Evolutionary conservation across 2,888 invertebrate genomes (phyloP), one percentile per base, ranked within the genome.

Genomic region (Dasysyrphus tricinctus): DNA sequence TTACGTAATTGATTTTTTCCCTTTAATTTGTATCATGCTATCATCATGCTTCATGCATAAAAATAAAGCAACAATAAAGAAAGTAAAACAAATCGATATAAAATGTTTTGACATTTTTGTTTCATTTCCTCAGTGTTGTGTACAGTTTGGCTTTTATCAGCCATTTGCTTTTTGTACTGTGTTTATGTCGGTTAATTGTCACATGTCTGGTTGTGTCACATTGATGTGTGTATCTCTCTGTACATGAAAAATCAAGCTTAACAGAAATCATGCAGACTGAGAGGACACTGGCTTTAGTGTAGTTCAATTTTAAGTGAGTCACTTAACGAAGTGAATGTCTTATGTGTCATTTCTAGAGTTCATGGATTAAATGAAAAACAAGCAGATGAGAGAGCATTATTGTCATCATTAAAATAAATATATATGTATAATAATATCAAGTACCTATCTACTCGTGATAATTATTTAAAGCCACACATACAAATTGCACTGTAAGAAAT

Each of bases 121-220:
- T 49, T 34, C 16, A 65, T 67, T 67, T 34, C 49, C 49, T 49
- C 65, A 61, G 19, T 42, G 29, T 29, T 9, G 4, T 57, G 32
- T 29, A 5, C 16, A 34, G 42, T 44, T 67, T 34, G n/a, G n/a
- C 37, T 67, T 12, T 67, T 34, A 67, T 49, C 49, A 49, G 65
- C 34, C 47, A 65, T 65, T 65, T 65, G 47, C 34, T 49, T 65
- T 65, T 47, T 63, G 5, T n/a, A 29, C 42, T 32, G 47, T 32
- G 47, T 47, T 24, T 7, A 11, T 65, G 47, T 65, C 47, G 16
- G 5, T 47, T 54, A 54, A 57, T 37, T 57, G 63, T 63, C 63
- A 65, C 9, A 34, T 65, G 65, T 65, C 34, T 65, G 65, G n/a
- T n/a, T 63, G 63, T 63, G 42, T 44, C 44, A 44, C 32, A 44